Conservation (phyloP, 2,113 vertebrate species). For the Pipra filicauda region DNA sequence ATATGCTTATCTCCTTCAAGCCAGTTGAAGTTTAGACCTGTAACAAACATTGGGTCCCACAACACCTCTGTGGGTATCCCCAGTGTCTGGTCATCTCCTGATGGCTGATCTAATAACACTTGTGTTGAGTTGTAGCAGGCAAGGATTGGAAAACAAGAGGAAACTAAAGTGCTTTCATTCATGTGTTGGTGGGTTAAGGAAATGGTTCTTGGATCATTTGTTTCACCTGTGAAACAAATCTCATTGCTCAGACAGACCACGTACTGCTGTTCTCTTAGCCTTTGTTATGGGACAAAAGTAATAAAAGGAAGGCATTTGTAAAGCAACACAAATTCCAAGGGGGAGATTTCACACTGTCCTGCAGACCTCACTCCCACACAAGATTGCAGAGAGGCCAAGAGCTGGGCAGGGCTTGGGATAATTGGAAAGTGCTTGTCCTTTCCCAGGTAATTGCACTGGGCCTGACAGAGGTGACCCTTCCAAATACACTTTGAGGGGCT, state of each 20-base stretch:
- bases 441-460: neutral
- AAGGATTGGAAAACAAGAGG: neutral
- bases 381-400: neutral
- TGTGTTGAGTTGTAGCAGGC: neutral
- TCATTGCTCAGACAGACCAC: neutral
- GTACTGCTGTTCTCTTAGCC: neutral
- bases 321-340: neutral
- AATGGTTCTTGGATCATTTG: neutral
- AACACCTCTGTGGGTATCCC: neutral
- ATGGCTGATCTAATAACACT: neutral
- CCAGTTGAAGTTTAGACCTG: neutral
- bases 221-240: neutral
- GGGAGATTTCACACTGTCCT: neutral
- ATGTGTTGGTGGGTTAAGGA: neutral
- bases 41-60: neutral
- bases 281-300: neutral
- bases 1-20: neutral
- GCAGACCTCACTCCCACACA: neutral
- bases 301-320: neutral
- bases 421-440: neutral
- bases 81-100: neutral
- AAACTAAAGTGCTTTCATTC: neutral
- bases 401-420: neutral
- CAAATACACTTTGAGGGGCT: neutral
- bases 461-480: neutral